phyloP scores from a whole-genome alignment of 2,797 vertebrate species.

The Tamandua tetradactyla region DNA sequence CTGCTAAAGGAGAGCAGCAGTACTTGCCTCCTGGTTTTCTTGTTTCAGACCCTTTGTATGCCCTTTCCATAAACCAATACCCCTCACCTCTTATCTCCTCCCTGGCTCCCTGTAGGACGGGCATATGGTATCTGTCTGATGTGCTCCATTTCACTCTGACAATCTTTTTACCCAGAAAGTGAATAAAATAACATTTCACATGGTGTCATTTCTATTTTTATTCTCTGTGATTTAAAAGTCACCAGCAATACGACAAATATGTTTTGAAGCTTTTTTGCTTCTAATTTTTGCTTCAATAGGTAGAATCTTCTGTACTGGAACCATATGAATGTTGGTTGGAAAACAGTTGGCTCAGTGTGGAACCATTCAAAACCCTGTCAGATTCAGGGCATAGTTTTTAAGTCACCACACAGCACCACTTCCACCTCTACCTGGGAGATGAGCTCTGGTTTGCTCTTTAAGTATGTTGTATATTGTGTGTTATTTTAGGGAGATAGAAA shows the following conservation, averaged over 20 bases:
- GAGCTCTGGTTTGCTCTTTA: neutral
- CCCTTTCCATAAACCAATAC: neutral
- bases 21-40: neutral
- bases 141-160: neutral
- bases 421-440: neutral
- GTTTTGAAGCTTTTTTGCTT: slow-evolving; percentile 15
- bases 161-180: neutral
- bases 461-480: neutral
- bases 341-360: neutral
- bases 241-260: neutral
- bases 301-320: neutral
- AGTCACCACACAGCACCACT: neutral
- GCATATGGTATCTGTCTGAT: neutral
- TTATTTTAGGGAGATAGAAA: neutral
- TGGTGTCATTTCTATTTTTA: slow-evolving; percentile 31
- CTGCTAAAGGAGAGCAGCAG: neutral
- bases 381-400: neutral
- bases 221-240: slow-evolving; percentile 54
- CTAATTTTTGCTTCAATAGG: slow-evolving; percentile 6
- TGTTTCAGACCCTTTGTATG: neutral
- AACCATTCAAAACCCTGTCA: neutral
- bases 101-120: accelerated
- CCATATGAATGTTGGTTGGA: neutral
- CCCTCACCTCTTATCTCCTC: neutral
- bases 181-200: slow-evolving; percentile 18